Percentiles rank a stretch among this genome's conserved stretches.
Conservation (phyloP, 2,797 vertebrate genomes). For the Pangasius larnaudii region DNA sequence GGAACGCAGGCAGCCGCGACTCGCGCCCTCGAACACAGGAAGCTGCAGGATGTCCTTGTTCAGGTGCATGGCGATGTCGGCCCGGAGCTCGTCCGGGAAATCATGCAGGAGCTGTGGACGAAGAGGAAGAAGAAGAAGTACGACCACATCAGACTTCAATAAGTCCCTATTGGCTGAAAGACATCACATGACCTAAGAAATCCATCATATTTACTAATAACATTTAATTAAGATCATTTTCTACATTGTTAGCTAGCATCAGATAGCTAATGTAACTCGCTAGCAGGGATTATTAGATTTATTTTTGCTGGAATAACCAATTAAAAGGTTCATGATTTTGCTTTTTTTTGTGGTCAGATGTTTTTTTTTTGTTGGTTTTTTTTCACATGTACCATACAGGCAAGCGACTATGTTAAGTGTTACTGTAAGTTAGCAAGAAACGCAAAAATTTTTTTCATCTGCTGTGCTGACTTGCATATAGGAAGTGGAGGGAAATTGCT, state of each 20-base stretch:
- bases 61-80: constrained; percentile 96
- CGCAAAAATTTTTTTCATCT: background rate
- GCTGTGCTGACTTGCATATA: background rate
- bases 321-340: background rate
- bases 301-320: background rate
- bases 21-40: constrained; percentile 89
- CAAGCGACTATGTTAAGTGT: background rate
- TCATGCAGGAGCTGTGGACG: constrained; percentile 87
- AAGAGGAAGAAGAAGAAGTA: background rate
- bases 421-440: background rate
- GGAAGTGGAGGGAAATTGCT: background rate
- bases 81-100: constrained; percentile 95
- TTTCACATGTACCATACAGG: background rate
- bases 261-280: background rate
- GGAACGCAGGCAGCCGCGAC: constrained; percentile 92
- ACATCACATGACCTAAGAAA: background rate
- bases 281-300: background rate
- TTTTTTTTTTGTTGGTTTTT: no score
- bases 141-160: background rate
- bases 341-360: background rate
- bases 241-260: background rate
- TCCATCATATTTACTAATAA: background rate
- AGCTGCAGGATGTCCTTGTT: constrained; percentile 98
- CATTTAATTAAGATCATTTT: background rate
- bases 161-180: background rate